These are phyloP conservation scores for Dasyprocta punctata DNA, from an alignment of 2,113 vertebrate genomes.

Conservation along the genomic window DNA sequence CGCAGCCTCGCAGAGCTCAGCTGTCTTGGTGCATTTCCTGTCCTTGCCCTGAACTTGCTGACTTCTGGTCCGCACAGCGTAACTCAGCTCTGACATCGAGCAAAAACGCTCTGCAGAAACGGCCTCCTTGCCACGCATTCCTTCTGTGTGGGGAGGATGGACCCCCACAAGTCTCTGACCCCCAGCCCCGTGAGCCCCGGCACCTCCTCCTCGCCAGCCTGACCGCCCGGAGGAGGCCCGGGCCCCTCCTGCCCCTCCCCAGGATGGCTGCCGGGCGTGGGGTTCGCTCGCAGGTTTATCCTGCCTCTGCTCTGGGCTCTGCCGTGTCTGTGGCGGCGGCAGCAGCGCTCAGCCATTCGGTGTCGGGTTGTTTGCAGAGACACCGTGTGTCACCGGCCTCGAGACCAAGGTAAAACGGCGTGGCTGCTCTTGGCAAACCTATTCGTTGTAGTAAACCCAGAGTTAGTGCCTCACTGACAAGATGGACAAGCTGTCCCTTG, in stretches of 20 bases:
- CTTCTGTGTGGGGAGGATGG: too few species aligned
- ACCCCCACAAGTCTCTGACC: too few species aligned
- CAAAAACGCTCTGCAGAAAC: too few species aligned
- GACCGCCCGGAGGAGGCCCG: rapidly evolving
- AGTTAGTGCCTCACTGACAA: background rate
- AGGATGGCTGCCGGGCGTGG: background rate
- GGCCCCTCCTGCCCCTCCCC: background rate
- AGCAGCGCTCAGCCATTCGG: background rate
- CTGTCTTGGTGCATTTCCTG: rapidly evolving
- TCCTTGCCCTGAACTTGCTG: background rate
- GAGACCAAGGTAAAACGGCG: background rate
- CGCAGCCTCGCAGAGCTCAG: background rate
- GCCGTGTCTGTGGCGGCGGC: background rate
- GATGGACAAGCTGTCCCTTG: background rate
- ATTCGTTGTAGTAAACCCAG: background rate
- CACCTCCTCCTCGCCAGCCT: too few species aligned
- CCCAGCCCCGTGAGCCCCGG: background rate
- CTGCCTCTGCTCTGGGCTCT: rapidly evolving
- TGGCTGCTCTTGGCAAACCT: background rate
- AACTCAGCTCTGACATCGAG: background rate
- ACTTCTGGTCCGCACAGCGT: background rate
- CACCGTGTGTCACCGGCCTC: background rate
- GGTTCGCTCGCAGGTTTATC: background rate
- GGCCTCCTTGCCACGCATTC: too few species aligned
- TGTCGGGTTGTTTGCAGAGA: background rate